A percentile compares a stretch with the other conserved stretches of the same genome.
Evolutionary conservation across 2,113 vertebrate species (phyloP).

Genomic region (Chaetodon trifascialis): DNA sequence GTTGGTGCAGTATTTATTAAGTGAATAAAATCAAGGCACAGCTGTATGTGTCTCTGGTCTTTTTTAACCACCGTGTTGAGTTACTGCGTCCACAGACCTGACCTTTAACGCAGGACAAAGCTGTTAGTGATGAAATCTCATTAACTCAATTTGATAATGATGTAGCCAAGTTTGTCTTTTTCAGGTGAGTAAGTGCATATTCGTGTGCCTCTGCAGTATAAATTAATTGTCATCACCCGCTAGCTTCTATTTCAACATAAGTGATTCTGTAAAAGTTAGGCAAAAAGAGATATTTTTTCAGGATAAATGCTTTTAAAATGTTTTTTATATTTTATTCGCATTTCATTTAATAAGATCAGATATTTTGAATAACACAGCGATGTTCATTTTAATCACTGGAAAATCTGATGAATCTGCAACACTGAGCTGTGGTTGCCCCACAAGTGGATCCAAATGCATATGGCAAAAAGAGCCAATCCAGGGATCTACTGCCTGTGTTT

Average conservation of each 20-base stretch:
- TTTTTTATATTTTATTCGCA: neutral
- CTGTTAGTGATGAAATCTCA: conserved; percentile 15
- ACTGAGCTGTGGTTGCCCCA: neutral
- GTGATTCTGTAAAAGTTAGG: neutral
- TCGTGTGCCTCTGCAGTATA: neutral
- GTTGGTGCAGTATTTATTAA: conserved; percentile 2
- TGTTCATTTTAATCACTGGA: neutral
- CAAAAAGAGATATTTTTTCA: neutral
- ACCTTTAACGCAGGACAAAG: conserved; percentile 35
- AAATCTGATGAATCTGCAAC: neutral
- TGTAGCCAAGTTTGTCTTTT: neutral
- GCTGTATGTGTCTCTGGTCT: neutral
- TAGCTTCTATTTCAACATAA: neutral
- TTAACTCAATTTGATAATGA: conserved; percentile 17
- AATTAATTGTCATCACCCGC: neutral
- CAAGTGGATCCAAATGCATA: too few species aligned
- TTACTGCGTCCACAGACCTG: conserved; percentile 7
- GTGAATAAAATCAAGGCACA: conserved; percentile 15
- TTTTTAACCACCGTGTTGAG: neutral
- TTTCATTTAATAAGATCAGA: neutral
- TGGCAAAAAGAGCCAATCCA: too few species aligned
- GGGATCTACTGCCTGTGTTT: neutral
- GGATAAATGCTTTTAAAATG: neutral
- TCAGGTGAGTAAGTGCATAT: neutral
- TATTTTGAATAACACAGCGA: neutral